Evolutionary conservation across 2,797 vertebrate genomes (phyloP).

Genomic region (Etheostoma perlongum): DNA sequence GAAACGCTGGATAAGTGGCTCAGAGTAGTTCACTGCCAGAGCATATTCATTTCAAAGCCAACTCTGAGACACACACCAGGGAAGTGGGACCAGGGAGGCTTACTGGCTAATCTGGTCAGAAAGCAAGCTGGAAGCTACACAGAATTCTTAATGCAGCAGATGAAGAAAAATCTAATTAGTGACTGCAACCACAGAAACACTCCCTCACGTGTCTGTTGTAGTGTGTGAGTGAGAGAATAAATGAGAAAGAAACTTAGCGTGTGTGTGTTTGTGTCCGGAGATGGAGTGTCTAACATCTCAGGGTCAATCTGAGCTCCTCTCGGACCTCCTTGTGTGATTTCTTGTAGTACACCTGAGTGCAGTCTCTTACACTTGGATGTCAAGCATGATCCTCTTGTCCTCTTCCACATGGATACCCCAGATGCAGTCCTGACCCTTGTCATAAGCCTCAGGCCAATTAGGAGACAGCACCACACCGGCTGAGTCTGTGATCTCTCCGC

Average conservation of each 20-base stretch:
- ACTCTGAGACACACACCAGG: constrained; percentile 80
- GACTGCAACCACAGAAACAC: constrained; percentile 59
- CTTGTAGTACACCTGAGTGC: constrained; percentile 57
- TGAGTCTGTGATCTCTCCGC: constrained; percentile 95
- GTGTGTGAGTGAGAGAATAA: constrained; percentile 23
- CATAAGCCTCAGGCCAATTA: constrained; percentile 97
- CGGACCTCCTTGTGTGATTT: constrained; percentile 45
- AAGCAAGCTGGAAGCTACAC: constrained; percentile 77
- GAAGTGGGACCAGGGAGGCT: constrained; percentile 80
- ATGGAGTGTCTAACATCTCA: constrained; percentile 43
- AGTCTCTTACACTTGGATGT: constrained; percentile 92
- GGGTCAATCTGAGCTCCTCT: constrained; percentile 52
- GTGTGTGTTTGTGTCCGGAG: constrained; percentile 33
- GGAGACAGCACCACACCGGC: constrained; percentile 96
- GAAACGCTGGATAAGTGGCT: constrained; percentile 78
- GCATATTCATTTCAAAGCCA: constrained; percentile 83
- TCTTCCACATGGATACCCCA: constrained; percentile 98
- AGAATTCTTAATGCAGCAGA: constrained; percentile 79
- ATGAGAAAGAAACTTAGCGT: constrained; percentile 19
- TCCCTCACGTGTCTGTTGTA: constrained; percentile 41
- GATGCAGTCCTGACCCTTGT: constrained; percentile 99
- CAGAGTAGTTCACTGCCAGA: constrained; percentile 80
- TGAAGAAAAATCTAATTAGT: constrained; percentile 72
- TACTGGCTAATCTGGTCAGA: constrained; percentile 85
- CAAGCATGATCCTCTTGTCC: constrained; percentile 96